Evolutionary conservation across 2,113 vertebrate species (phyloP).

Genomic region (Menidia beryllina): DNA sequence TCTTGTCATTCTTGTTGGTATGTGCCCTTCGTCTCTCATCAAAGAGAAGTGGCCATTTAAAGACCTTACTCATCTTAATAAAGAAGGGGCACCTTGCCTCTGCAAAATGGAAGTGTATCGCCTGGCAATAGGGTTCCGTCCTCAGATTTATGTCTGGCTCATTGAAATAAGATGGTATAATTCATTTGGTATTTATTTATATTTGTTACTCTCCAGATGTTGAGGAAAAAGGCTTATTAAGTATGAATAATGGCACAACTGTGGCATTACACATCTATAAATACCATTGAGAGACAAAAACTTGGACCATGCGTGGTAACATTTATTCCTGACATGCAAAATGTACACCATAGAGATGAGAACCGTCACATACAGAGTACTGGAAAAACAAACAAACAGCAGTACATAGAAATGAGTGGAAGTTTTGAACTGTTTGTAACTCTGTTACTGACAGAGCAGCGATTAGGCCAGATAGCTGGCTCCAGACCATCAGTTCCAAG

Average conservation of each 20-base stretch:
- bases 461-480: slow-evolving; percentile 14
- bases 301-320: slow-evolving; percentile 85
- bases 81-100: neutral
- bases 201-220: too few species aligned
- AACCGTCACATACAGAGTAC: slow-evolving; percentile 71
- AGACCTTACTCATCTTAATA: neutral
- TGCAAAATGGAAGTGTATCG: neutral
- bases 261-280: too few species aligned
- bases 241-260: neutral
- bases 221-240: neutral
- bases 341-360: slow-evolving; percentile 85
- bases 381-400: slow-evolving; percentile 53
- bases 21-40: neutral
- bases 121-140: neutral
- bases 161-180: neutral
- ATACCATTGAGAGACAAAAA: slow-evolving; percentile 33
- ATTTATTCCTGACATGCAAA: slow-evolving; percentile 96
- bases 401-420: slow-evolving; percentile 25
- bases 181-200: too few species aligned
- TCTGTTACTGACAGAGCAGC: slow-evolving; percentile 59
- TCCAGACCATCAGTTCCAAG: slow-evolving; percentile 16
- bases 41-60: too few species aligned
- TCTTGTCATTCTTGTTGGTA: too few species aligned
- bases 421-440: slow-evolving; percentile 49
- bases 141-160: neutral